Percentiles rank a stretch among this genome's conserved stretches.
phyloP scores from a whole-genome alignment of 2,888 invertebrate genomes.

The Orthosia gracilis region DNA sequence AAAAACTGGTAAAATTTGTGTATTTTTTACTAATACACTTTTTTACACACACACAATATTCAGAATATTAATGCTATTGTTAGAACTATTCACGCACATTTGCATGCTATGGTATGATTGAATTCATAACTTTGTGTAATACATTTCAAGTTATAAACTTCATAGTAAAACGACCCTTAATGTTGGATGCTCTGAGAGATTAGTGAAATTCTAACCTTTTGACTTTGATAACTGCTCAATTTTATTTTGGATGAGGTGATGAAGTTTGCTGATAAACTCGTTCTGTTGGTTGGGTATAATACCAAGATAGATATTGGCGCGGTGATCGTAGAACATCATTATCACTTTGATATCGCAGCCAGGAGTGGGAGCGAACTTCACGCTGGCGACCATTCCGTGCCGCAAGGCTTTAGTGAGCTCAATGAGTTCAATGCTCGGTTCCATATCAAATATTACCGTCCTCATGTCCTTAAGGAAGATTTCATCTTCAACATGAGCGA shows the following conservation, averaged over 20 bases:
- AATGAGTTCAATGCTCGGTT: neutral
- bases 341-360: slow-evolving; percentile 17
- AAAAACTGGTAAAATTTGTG: too few species aligned
- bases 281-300: slow-evolving; percentile 27
- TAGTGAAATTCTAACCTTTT: neutral
- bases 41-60: too few species aligned
- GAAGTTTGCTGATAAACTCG: slow-evolving; percentile 13
- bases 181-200: neutral
- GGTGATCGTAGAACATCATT: slow-evolving; percentile 13
- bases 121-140: too few species aligned
- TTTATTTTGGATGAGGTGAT: neutral
- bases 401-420: slow-evolving; percentile 12
- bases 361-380: slow-evolving; percentile 15
- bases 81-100: neutral
- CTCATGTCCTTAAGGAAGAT: neutral
- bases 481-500: neutral
- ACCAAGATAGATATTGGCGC: slow-evolving; percentile 7
- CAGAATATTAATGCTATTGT: too few species aligned
- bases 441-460: neutral
- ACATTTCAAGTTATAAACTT: neutral
- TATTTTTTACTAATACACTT: too few species aligned
- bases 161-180: neutral
- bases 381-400: slow-evolving; percentile 8
- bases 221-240: neutral
- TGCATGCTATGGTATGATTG: neutral